Conservation (phyloP, 1,140 invertebrate species). For the Parasteatoda tepidariorum region DNA sequence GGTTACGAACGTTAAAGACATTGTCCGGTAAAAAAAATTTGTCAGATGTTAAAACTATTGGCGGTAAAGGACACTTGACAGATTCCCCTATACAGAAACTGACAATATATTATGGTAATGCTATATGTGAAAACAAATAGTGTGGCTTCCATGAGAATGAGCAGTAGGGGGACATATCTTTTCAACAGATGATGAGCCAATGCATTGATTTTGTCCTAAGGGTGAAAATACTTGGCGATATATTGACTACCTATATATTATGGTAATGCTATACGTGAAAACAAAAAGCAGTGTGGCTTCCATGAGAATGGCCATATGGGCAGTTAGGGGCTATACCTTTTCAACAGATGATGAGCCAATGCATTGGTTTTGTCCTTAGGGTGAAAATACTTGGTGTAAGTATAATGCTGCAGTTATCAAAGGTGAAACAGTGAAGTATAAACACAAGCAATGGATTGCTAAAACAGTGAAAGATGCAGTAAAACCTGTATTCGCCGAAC, state of each 20-base stretch:
- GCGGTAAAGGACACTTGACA: neutral
- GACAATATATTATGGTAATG: conserved; percentile 15
- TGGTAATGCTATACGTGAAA: neutral
- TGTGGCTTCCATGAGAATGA: neutral
- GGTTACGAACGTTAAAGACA: neutral
- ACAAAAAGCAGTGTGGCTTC: neutral
- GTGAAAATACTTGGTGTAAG: neutral
- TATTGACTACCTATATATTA: too few species aligned
- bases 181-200: neutral
- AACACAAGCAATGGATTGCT: neutral
- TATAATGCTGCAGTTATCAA: neutral
- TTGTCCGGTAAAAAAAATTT: neutral
- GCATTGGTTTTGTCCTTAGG: too few species aligned
- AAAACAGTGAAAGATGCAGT: neutral
- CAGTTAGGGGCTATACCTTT: neutral
- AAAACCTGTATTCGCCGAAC: neutral
- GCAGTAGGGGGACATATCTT: neutral
- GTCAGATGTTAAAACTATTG: neutral
- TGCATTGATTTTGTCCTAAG: too few species aligned
- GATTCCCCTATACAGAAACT: neutral
- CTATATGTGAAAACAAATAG: neutral
- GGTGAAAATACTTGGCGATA: neutral
- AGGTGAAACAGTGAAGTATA: neutral
- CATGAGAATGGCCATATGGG: neutral
- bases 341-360: neutral